Percentiles rank a stretch among this genome's conserved stretches.
These are phyloP conservation scores for Drosophila subsilvestris DNA, from an alignment of 2,888 invertebrate species.

Conservation along the genomic window DNA sequence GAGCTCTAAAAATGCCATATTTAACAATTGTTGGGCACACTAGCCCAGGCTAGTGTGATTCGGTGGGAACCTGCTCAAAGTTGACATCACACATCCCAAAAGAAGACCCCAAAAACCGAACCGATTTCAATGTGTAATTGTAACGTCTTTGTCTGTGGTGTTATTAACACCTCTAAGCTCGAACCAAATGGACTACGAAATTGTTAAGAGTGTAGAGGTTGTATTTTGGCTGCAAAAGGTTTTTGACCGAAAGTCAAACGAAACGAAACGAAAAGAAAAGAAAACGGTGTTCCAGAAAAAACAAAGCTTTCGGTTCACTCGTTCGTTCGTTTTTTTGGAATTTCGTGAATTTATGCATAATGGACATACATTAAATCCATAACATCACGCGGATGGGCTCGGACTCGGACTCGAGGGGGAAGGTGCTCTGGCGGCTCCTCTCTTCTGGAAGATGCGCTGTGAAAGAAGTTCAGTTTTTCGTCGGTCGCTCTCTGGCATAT, in stretches of 20 bases:
- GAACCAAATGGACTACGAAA: slow-evolving; percentile 81
- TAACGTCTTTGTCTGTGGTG: slow-evolving; percentile 80
- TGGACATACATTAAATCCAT: slow-evolving; percentile 76
- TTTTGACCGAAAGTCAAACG: slow-evolving; percentile 53
- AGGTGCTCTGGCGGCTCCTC: background rate
- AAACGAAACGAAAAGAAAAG: slow-evolving; percentile 16
- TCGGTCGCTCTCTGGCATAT: slow-evolving; percentile 43
- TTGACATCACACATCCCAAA: slow-evolving; percentile 74
- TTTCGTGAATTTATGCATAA: slow-evolving; percentile 81
- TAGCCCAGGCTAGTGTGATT: slow-evolving; percentile 1
- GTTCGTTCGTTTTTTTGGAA: slow-evolving; percentile 47
- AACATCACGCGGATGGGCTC: slow-evolving; percentile 52
- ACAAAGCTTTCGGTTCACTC: slow-evolving; percentile 70
- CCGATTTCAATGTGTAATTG: slow-evolving; percentile 81
- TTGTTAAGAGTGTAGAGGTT: slow-evolving; percentile 29
- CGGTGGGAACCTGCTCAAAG: slow-evolving; percentile 70
- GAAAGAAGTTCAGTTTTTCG: slow-evolving; percentile 46
- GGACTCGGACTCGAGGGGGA: too few relatives aligned
- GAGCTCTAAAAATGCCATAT: slow-evolving; percentile 63
- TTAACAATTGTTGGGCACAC: slow-evolving; percentile 72
- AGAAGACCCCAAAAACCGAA: slow-evolving; percentile 28
- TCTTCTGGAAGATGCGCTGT: slow-evolving; percentile 46
- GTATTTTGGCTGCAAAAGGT: slow-evolving; percentile 46
- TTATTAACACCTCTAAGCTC: slow-evolving; percentile 74
- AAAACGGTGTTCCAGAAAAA: slow-evolving; percentile 34